A percentile compares a stretch with the other conserved stretches of the same genome.
These are phyloP conservation scores for Quadroppia sp. DNA, from an alignment of 2,888 invertebrate genomes.

Conservation along the genomic window DNA sequence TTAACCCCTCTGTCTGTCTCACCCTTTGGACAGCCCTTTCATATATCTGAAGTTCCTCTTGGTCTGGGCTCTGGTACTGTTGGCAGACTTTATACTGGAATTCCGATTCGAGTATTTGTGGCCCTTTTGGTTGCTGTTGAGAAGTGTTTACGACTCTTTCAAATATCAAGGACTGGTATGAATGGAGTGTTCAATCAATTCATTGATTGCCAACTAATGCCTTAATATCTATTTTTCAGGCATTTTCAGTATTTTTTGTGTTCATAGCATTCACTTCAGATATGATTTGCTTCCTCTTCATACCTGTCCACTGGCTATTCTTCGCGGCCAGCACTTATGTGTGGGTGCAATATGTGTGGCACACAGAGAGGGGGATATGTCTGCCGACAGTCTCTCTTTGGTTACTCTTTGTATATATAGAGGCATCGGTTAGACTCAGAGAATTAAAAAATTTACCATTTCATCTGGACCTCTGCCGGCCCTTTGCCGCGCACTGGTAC, in stretches of 20 bases:
- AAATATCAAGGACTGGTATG: conserved; percentile 95
- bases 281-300: conserved; percentile 97
- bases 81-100: conserved; percentile 94
- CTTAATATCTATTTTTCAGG: too few relatives aligned
- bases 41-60: conserved; percentile 80
- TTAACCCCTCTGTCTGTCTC: too few relatives aligned
- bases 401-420: conserved; percentile 89
- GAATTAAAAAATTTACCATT: conserved; percentile 73
- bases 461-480: conserved; percentile 83
- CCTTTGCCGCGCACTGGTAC: conserved; percentile 95
- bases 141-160: conserved; percentile 94
- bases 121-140: conserved; percentile 94
- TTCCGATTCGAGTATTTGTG: conserved; percentile 98
- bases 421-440: conserved; percentile 79
- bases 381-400: conserved; percentile 89
- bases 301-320: conserved; percentile 95
- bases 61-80: conserved; percentile 88
- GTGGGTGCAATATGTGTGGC: conserved; percentile 98
- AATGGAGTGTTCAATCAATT: too few relatives aligned
- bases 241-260: conserved; percentile 96
- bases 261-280: conserved; percentile 96
- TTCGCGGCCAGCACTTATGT: conserved; percentile 98
- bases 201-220: too few relatives aligned
- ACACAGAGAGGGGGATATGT: conserved; percentile 91
- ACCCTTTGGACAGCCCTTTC: conserved; percentile 6